Conservation (phyloP, 1,140 invertebrate species). For the Hyphantria cunea region DNA sequence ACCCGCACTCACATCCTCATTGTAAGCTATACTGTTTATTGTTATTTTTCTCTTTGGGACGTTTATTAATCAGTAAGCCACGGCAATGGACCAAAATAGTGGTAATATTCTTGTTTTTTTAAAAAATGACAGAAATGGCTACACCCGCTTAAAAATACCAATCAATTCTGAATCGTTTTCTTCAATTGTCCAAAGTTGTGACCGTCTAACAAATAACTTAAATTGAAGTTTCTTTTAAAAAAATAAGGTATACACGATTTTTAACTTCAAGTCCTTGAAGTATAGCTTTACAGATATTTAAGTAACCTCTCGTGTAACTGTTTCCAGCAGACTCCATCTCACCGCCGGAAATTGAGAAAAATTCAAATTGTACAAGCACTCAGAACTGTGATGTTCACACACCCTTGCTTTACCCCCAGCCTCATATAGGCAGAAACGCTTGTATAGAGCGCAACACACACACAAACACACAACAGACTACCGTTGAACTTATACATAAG, state of each 20-base stretch:
- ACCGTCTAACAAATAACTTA: too few relatives aligned
- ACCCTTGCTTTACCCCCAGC: constrained; percentile 83
- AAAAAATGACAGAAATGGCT: too few relatives aligned
- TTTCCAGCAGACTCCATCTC: constrained; percentile 38
- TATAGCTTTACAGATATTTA: too few relatives aligned
- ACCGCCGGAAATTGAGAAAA: constrained; percentile 56
- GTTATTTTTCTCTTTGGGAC: not conserved
- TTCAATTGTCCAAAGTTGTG: too few relatives aligned
- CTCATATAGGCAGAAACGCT: constrained; percentile 94
- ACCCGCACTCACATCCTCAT: constrained; percentile 50
- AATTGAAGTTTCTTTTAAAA: too few relatives aligned
- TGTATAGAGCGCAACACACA: constrained; percentile 93
- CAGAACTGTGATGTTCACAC: constrained; percentile 63
- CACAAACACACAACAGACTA: constrained; percentile 76
- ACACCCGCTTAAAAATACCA: too few relatives aligned
- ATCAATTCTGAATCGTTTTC: too few relatives aligned
- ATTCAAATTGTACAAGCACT: constrained; percentile 54
- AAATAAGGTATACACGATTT: too few relatives aligned
- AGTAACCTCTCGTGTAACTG: not conserved
- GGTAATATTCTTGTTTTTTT: too few relatives aligned
- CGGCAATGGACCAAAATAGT: too few relatives aligned
- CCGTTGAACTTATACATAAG: constrained; percentile 88
- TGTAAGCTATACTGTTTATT: constrained; percentile 36
- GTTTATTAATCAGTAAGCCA: too few relatives aligned
- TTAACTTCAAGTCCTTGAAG: too few relatives aligned